Conservation (phyloP, 2,888 invertebrate species). For the Tyria jacobaeae region DNA sequence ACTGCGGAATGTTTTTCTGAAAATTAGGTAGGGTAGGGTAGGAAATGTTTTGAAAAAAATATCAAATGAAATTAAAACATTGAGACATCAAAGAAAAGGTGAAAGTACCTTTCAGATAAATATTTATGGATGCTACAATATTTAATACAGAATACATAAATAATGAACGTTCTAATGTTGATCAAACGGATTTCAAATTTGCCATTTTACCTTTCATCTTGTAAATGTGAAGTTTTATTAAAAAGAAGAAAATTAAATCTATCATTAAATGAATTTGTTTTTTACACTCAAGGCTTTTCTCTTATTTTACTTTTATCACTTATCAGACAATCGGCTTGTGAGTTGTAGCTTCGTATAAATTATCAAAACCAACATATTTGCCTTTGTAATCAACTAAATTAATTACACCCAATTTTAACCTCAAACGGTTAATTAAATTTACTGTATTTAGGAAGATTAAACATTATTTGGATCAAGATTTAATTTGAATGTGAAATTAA, state of each 20-base stretch:
- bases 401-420: constrained; percentile 34
- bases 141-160: neutral
- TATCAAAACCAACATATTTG: constrained; percentile 30
- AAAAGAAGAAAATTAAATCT: neutral
- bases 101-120: neutral
- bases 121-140: neutral
- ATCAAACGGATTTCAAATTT: neutral
- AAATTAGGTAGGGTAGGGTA: too few relatives aligned
- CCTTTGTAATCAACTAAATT: constrained; percentile 26
- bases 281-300: neutral
- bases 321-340: neutral
- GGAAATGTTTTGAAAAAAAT: too few relatives aligned
- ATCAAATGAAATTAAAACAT: neutral
- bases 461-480: constrained; percentile 6
- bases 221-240: neutral
- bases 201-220: neutral
- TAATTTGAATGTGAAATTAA: constrained; percentile 3
- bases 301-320: neutral
- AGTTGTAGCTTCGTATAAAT: constrained; percentile 15
- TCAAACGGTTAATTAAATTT: constrained; percentile 27
- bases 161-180: neutral
- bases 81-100: neutral
- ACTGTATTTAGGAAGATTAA: constrained; percentile 11
- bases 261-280: too few relatives aligned
- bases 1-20: too few relatives aligned